A percentile compares a stretch with the other conserved stretches of the same genome.
These are phyloP conservation scores for Hoplodrina blanda DNA, from an alignment of 2,888 invertebrate genomes.

Conservation along the genomic window DNA sequence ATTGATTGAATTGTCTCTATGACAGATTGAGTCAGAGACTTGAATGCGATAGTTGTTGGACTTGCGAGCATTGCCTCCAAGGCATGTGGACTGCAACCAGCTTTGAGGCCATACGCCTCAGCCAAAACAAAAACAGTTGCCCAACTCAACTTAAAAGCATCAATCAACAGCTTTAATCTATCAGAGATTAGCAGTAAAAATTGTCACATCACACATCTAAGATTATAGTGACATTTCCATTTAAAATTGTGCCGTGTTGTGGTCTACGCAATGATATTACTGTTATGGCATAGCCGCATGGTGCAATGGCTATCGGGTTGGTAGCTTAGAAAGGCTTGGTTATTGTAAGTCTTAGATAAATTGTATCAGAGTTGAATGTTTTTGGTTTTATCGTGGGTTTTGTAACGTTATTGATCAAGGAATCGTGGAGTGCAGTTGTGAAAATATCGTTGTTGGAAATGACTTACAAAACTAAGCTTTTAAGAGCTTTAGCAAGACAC, in stretches of 20 bases:
- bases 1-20: too few species aligned
- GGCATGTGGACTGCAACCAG: too few species aligned
- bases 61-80: too few species aligned
- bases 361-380: constrained; percentile 31
- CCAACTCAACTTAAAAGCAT: constrained; percentile 4
- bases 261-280: constrained; percentile 57
- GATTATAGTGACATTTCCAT: constrained; percentile 60
- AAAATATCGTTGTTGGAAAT: constrained; percentile 16
- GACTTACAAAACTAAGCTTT: constrained; percentile 8
- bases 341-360: constrained; percentile 47
- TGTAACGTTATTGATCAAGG: constrained; percentile 35
- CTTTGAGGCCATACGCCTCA: too few species aligned
- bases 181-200: constrained; percentile 44
- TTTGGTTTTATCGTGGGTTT: constrained; percentile 34
- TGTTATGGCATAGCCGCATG: constrained; percentile 56
- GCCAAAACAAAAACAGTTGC: too few species aligned
- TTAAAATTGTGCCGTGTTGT: constrained; percentile 63
- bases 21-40: too few species aligned
- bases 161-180: constrained; percentile 36
- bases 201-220: constrained; percentile 52
- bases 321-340: constrained; percentile 54
- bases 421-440: constrained; percentile 30
- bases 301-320: constrained; percentile 52
- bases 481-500: constrained; percentile 1
- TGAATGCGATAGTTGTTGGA: too few species aligned